Evolutionary conservation across 37 sponge, comb jelly and placozoan species (phyloP).

Genomic region (Diacarnus erythraeanus): DNA sequence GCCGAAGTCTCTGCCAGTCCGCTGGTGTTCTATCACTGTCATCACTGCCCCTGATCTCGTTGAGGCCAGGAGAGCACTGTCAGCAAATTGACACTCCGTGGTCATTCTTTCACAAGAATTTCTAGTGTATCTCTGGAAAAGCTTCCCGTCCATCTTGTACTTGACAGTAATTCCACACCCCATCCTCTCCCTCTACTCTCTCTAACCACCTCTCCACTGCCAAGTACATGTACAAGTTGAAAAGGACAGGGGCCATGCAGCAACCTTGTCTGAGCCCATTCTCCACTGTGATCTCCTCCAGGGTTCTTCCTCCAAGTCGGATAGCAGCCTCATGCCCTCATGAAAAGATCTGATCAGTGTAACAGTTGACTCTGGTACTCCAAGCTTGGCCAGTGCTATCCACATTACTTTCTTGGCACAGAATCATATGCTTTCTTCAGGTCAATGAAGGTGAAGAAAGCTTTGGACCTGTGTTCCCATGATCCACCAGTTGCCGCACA

Average conservation of each 20-base stretch:
- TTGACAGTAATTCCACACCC: slow-evolving; percentile 20
- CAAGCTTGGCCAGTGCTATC: slow-evolving; percentile 8
- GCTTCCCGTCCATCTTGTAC: slow-evolving; percentile 27
- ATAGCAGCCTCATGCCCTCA: slow-evolving; percentile 28
- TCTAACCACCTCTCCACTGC: no score
- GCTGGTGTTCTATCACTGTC: no score
- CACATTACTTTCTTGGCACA: no score
- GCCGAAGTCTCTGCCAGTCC: slow-evolving; percentile 18
- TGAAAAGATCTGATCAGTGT: slow-evolving; percentile 31
- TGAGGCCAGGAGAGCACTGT: not conserved
- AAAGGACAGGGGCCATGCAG: slow-evolving; percentile 37
- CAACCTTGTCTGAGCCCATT: slow-evolving; percentile 49
- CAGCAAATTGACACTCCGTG: slow-evolving; percentile 14
- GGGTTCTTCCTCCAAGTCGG: slow-evolving; percentile 4
- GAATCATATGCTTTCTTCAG: slow-evolving; percentile 26
- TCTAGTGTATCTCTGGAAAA: slow-evolving; percentile 28
- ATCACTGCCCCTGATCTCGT: not conserved
- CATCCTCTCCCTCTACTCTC: not conserved
- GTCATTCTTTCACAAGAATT: slow-evolving; percentile 1
- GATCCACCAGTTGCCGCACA: no score
- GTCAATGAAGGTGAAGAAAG: slow-evolving; percentile 12
- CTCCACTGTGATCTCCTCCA: slow-evolving; percentile 28
- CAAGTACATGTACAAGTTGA: slow-evolving; percentile 18
- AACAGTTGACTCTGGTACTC: slow-evolving; percentile 23
- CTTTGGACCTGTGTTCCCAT: no score